Percentiles rank a stretch among this genome's conserved stretches.
These are phyloP conservation scores for Drosophila demipolita DNA, from an alignment of 2,888 invertebrate species.

Conservation along the genomic window DNA sequence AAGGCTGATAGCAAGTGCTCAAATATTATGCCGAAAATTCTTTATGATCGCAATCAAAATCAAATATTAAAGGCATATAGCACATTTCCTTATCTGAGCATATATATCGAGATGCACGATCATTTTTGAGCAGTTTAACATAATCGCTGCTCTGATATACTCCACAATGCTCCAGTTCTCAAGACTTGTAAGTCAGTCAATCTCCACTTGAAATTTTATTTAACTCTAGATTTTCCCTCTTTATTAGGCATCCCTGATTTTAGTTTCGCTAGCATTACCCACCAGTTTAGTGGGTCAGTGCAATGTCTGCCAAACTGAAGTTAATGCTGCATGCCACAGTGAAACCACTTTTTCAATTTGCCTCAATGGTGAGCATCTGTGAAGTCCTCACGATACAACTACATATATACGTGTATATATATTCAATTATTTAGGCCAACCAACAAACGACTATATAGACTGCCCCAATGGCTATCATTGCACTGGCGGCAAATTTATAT, in stretches of 20 bases:
- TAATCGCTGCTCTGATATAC: background rate
- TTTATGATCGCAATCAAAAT: constrained; percentile 8
- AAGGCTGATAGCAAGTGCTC: constrained; percentile 4
- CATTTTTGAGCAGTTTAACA: constrained; percentile 10
- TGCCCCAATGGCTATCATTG: constrained; percentile 45
- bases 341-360: constrained; percentile 50
- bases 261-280: constrained; percentile 15
- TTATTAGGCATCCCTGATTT: constrained; percentile 5
- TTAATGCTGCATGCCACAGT: constrained; percentile 40
- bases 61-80: background rate
- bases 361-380: constrained; percentile 30
- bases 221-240: background rate
- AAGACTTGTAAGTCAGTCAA: constrained; percentile 13
- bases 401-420: background rate
- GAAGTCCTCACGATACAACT: background rate
- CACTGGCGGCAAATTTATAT: constrained; percentile 37
- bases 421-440: constrained; percentile 13
- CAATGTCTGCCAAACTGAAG: constrained; percentile 34
- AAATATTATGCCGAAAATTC: constrained; percentile 15
- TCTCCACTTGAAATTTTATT: background rate
- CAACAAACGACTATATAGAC: constrained; percentile 31
- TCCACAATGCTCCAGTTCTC: constrained; percentile 13
- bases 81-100: constrained; percentile 15
- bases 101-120: constrained; percentile 5
- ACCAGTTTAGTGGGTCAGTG: constrained; percentile 24